Percentiles rank a stretch among this genome's conserved stretches.
Conservation (phyloP, 2,797 vertebrate genomes). For the Dendrocincla fuliginosa region DNA sequence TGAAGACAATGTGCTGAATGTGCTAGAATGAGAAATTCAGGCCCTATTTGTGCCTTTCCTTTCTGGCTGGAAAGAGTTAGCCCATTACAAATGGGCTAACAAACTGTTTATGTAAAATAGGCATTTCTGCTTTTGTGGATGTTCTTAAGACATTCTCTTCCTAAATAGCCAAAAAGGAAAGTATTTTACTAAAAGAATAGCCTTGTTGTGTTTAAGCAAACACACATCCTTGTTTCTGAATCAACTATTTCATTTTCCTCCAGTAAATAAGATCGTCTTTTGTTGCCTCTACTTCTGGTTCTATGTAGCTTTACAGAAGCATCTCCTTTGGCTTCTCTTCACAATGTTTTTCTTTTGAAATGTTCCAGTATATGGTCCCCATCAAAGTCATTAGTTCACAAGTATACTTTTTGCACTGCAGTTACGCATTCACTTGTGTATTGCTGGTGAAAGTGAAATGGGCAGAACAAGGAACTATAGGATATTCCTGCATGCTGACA, state of each 20-base stretch:
- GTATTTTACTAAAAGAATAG: background rate
- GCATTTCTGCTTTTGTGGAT: background rate
- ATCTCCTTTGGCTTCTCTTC: background rate
- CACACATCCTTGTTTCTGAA: background rate
- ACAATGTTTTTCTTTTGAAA: background rate
- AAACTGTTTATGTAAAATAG: background rate
- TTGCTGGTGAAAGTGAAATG: slow-evolving; percentile 1
- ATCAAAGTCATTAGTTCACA: background rate
- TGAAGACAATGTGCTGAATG: background rate
- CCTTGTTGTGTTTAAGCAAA: background rate
- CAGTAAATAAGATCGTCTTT: background rate
- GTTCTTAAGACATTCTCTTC: background rate
- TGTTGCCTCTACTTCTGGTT: background rate
- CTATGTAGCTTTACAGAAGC: background rate
- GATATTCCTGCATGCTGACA: background rate
- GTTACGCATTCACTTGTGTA: background rate
- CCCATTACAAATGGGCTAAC: background rate
- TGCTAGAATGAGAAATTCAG: background rate
- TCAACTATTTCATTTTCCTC: background rate
- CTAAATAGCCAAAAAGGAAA: background rate
- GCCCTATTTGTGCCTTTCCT: background rate
- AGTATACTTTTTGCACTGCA: background rate
- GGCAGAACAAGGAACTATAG: background rate
- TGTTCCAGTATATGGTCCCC: background rate
- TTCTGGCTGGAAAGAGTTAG: background rate